Base-by-base conservation (phyloP, 1,140 invertebrate species). In the Neodiprion pinetum region DNA sequence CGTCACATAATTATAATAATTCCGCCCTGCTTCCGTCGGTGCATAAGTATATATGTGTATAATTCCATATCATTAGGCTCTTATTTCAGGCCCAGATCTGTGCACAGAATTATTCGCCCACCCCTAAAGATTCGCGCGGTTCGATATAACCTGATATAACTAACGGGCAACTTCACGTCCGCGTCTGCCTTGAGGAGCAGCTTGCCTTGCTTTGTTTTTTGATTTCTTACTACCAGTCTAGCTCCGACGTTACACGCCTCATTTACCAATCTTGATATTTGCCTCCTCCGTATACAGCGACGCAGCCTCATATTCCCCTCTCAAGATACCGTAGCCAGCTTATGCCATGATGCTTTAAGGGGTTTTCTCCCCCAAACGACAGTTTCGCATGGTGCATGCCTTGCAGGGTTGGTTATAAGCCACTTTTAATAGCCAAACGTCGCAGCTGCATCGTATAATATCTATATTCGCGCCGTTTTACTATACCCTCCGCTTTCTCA, bases 201-300 rank as follows among this genome's bases (percentile, higher is more conserved):
- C 28, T 3, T 5, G 28, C 28, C 28, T 40, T 40, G 28, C 28
- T 40, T 40, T 40, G 28, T 40, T 40, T 40, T 40, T 40, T 40
- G 28, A 40, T 40, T 40, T 40, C 28, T 40, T 40, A 40, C 28
- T 40, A 40, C 28, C 28, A 40, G 28, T 40, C 28, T 40, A 40
- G 28, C 28, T 40, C 28, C 28, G 28, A 40, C 28, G 28, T 78
- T 70, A 76, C 77, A 83, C 78, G 79, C 80, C 74, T 82, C 81
- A 83, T 85, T 84, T 83, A 82, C 77, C 81, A 79, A 82, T 84
- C 78, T 67, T 78, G 73, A 67, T 76, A 76, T 82, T 82, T 76
- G 74, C 75, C 73, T 72, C 75, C 72, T 78, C 28, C 9, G 40
- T 75, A 68, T 68, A n/a, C 50, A 61, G n/a, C 53, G 47, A 66